These are phyloP conservation scores for Takifugu rubripes DNA, from an alignment of 2,797 vertebrate genomes.

Conservation along the genomic window DNA sequence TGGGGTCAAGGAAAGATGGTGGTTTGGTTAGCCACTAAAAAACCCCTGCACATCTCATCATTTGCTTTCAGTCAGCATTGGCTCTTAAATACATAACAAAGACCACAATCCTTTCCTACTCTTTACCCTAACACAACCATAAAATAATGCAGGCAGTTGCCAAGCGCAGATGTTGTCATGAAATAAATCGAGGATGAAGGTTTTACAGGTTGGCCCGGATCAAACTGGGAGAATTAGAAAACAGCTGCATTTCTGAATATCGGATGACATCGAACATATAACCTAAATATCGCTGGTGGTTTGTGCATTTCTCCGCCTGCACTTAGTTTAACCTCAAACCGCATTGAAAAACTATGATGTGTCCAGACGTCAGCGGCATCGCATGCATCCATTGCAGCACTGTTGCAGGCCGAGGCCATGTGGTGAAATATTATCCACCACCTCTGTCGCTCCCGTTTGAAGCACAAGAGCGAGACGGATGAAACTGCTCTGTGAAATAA, in stretches of 20 bases:
- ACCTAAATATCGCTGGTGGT: constrained; percentile 10
- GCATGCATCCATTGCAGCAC: not conserved
- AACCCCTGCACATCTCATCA: not conserved
- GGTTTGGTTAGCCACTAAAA: constrained; percentile 8
- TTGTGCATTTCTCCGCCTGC: constrained; percentile 8
- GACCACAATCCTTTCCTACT: constrained; percentile 12
- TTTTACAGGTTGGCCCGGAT: not conserved
- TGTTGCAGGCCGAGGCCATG: not conserved
- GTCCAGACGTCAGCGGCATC: constrained; percentile 13
- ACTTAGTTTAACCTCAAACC: constrained; percentile 20
- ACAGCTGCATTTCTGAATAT: not conserved
- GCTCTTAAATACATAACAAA: constrained; percentile 1
- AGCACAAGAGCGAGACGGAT: constrained; percentile 3
- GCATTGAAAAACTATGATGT: constrained; percentile 21
- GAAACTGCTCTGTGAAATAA: constrained; percentile 4
- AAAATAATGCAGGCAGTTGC: constrained; percentile 7
- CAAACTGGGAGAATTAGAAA: not conserved
- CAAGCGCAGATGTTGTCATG: constrained; percentile 1
- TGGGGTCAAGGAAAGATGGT: not conserved
- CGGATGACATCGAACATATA: not conserved
- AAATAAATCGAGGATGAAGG: not conserved
- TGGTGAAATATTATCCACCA: not conserved
- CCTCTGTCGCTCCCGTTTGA: not conserved
- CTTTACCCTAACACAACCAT: constrained; percentile 1
- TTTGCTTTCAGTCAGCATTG: not conserved